Evolutionary conservation across 1,140 invertebrate genomes (phyloP), one percentile per base, ranked within the genome.

Genomic region (Drosophila bifasciata): DNA sequence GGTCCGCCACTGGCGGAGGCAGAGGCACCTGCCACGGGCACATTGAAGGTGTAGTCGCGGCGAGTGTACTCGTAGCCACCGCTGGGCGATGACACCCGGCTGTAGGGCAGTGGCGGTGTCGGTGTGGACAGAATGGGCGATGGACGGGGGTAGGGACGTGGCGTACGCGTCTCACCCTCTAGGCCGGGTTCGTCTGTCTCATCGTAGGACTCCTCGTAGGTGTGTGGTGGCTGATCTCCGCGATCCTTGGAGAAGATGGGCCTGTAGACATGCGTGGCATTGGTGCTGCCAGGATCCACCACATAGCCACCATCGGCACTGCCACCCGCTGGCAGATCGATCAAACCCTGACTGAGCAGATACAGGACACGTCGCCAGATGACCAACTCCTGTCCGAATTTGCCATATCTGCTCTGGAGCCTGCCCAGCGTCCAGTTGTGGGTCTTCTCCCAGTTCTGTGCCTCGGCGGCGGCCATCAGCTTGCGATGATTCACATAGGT

Each of bases 211-310:
- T 91, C 90, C 11, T 90, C 85, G 19, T 89, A 91, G 0, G 67
- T 51, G 64, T 90, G 73, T 0, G 90, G 90, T 0, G 90, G 90
- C 52, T 91, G 90, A 59, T 91, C 90, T 0, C 90, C 90, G 15
- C 90, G 88, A 56, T 91, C 90, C 55, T 85, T 91, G 3, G 85
- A 90, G 51, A 90, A 89, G 5, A 74, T 62, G 2, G 64, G 52
- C 21, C 63, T 79, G 19, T 76, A 74, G 6, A 70, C 69, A 4
- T 49, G 79, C 0, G 90, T 88, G 11, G 73, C 62, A 58, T 90
- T 89, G 23, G 89, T 89, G 16, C 70, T 76, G n/a, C 80, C 78
- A 0, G 21, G 15, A 57, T 79, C 75, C 5, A 84, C 49, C 1
- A 83, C 44, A 7, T 61, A 64, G 7, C 90, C 88, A 9, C 74